phyloP scores from a whole-genome alignment of 2,797 vertebrate species.

The Peromyscus melanophrys region DNA sequence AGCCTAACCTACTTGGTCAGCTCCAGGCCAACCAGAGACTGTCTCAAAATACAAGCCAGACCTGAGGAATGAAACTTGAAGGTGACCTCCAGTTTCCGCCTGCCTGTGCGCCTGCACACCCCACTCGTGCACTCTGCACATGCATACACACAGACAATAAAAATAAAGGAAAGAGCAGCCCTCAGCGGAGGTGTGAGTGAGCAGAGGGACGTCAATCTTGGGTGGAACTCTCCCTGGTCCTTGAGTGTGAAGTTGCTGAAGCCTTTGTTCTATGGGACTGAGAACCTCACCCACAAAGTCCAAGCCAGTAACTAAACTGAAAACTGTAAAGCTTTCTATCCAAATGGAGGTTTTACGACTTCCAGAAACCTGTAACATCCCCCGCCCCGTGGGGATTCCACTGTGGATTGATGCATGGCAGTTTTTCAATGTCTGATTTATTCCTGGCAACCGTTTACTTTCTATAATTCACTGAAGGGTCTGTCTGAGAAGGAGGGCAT shows the following conservation, averaged over 20 bases:
- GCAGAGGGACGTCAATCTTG: background rate
- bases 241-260: background rate
- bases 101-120: background rate
- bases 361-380: conserved; percentile 54
- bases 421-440: conserved; percentile 60
- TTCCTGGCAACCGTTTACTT: conserved; percentile 21
- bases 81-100: background rate
- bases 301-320: conserved; percentile 60
- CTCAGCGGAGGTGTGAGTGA: background rate
- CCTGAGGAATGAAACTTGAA: background rate
- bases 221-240: background rate
- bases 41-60: background rate
- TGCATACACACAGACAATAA: background rate
- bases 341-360: conserved; percentile 65
- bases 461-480: conserved; percentile 45
- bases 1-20: background rate
- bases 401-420: background rate
- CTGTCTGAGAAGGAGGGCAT: background rate
- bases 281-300: background rate
- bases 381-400: background rate
- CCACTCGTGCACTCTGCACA: too few relatives aligned
- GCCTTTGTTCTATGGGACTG: background rate
- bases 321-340: conserved; percentile 41
- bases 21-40: background rate
- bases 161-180: background rate